Evolutionary conservation across 2,888 invertebrate species (phyloP).

Genomic region (Epicampocera succincta): DNA sequence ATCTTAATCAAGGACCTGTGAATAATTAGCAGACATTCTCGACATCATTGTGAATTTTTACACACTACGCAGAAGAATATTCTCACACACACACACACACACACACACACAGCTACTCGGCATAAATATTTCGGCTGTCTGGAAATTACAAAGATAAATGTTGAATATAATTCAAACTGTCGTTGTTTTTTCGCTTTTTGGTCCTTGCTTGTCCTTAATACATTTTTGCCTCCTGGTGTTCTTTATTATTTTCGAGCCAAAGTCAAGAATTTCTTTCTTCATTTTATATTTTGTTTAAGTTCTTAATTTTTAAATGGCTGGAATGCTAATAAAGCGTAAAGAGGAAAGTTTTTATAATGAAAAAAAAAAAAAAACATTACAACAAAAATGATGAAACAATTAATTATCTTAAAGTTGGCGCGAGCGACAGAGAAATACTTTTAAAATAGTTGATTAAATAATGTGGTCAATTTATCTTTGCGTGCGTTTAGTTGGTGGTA

Average conservation of each 20-base stretch:
- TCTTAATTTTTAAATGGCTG: slow-evolving; percentile 35
- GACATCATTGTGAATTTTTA: not conserved
- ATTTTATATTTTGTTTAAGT: not conserved
- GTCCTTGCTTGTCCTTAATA: not conserved
- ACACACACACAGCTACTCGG: not conserved
- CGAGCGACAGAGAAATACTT: slow-evolving; percentile 43
- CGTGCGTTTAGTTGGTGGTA: not conserved
- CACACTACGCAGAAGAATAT: not conserved
- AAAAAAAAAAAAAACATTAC: not conserved
- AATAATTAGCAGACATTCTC: slow-evolving; percentile 44
- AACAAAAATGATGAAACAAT: slow-evolving; percentile 31
- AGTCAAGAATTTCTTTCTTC: slow-evolving; percentile 22
- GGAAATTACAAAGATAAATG: slow-evolving; percentile 56
- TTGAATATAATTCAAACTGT: slow-evolving; percentile 46
- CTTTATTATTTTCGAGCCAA: slow-evolving; percentile 17
- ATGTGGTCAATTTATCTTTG: slow-evolving; percentile 51
- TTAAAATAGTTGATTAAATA: slow-evolving; percentile 52
- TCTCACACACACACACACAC: not conserved
- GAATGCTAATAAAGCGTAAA: slow-evolving; percentile 40
- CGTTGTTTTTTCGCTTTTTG: slow-evolving; percentile 11
- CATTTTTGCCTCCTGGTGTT: not conserved
- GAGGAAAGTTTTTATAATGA: slow-evolving; percentile 19
- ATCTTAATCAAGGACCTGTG: not conserved
- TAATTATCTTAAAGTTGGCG: slow-evolving; percentile 48
- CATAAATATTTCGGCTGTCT: slow-evolving; percentile 50